Evolutionary conservation across 2,113 vertebrate genomes (phyloP), one percentile per base, ranked within the genome.

Genomic region (Gallinago paraguaiae): DNA sequence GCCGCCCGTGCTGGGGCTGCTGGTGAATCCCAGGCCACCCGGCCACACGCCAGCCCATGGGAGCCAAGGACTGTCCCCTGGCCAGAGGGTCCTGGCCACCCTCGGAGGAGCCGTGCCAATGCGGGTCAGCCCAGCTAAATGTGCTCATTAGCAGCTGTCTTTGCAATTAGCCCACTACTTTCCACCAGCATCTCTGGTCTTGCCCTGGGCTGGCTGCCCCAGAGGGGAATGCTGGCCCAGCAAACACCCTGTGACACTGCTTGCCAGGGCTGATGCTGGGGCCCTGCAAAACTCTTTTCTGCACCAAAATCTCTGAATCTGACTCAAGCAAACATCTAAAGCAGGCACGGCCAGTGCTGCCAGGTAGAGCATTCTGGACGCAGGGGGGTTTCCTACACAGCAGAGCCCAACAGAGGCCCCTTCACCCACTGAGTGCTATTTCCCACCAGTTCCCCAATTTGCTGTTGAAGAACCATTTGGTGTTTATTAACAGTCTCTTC

Each of bases 321-420:
- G 46, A 50, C 10, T 35, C 43, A 41, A 22, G 25, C 13, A 35
- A 68, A 45, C 35, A 63, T 28, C 28, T 54, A 50, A 31, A 18
- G 5, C 37, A 23, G 43, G 22, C 10, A 48, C 0, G 3, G 54
- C 48, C 0, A 1, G 25, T 57, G 53, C 13, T 33, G 48, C 22
- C 67, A 28, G 46, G 5, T 24, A 41, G 41, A 60, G 24, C 8
- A 41, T 39, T 67, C 20, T 0, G 13, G 53, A 39, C 0, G 0
- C 41, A 7, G 5, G 4, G 20, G 12, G 8, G 33, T 25, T 56
- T 81, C 43, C 76, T 28, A 12, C 17, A n/a, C 10, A 13, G 41
- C 57, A 77, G 53, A 67, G 17, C 41, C 35, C 64, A 30, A 3
- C 13, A 46, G 33, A 33, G 9, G 5, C 31, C 10, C 13, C 46